A percentile compares a stretch with the other conserved stretches of the same genome.
Evolutionary conservation across 2,888 invertebrate genomes (phyloP).

Genomic region (Lycophotia porphyrea): DNA sequence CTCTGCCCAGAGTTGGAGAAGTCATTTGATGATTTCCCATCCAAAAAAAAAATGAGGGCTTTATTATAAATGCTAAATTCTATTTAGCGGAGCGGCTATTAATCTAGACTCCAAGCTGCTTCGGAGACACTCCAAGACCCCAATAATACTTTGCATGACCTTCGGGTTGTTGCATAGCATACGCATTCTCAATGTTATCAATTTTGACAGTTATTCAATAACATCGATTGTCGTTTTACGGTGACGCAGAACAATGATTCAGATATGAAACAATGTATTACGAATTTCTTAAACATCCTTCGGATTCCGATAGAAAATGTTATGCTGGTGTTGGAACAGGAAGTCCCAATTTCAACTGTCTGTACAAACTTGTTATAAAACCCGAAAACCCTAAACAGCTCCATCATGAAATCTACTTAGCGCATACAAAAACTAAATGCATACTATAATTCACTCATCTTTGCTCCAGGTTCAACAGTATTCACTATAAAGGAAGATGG

Average conservation of each 20-base stretch:
- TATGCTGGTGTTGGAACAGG: not conserved
- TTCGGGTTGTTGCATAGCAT: not conserved
- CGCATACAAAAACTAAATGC: not conserved
- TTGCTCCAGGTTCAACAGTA: slow-evolving; percentile 69
- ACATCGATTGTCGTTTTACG: no score
- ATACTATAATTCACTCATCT: not conserved
- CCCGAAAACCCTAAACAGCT: not conserved
- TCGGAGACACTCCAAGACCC: not conserved
- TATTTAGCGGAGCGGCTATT: not conserved
- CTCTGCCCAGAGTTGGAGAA: no score
- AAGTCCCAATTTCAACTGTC: not conserved
- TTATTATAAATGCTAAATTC: no score
- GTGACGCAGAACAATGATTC: no score
- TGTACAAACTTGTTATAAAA: not conserved
- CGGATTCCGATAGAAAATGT: no score
- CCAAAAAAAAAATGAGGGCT: no score
- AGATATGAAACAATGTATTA: no score
- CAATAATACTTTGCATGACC: not conserved
- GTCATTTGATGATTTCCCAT: no score
- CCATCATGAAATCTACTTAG: not conserved
- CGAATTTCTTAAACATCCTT: no score
- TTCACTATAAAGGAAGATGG: slow-evolving; percentile 80
- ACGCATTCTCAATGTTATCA: not conserved
- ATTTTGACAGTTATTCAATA: no score
- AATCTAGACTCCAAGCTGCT: not conserved